Percentiles rank a stretch among this genome's conserved stretches.
Evolutionary conservation across 2,797 vertebrate species (phyloP).

Genomic region (Gymnodraco acuticeps): DNA sequence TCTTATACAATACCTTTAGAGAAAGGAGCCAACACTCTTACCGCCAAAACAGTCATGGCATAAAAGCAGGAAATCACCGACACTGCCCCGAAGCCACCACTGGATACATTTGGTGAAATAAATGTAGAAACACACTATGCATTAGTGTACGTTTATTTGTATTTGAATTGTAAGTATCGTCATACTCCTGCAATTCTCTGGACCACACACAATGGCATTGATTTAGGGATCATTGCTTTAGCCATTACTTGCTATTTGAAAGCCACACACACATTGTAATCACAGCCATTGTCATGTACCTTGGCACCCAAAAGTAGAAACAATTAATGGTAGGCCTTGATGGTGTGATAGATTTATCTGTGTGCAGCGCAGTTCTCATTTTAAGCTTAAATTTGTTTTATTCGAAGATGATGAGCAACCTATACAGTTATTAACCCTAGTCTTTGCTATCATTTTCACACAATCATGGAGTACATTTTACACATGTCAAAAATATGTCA

Average conservation of each 20-base stretch:
- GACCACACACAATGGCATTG: background rate
- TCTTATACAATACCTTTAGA: slow-evolving; percentile 4
- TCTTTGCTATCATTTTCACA: background rate
- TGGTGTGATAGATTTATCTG: background rate
- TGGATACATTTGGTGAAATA: background rate
- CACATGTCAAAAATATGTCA: background rate
- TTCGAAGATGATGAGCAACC: background rate
- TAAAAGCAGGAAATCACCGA: slow-evolving; percentile 2
- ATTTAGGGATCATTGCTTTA: slow-evolving; percentile 28
- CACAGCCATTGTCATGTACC: background rate
- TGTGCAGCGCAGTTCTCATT: background rate
- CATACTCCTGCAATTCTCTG: background rate
- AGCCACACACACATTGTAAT: background rate
- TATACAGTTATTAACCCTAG: background rate
- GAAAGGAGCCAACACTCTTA: background rate
- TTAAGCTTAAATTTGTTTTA: background rate
- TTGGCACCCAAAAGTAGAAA: slow-evolving; percentile 4
- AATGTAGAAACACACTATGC: background rate
- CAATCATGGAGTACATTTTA: background rate
- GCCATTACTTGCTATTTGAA: slow-evolving; percentile 10
- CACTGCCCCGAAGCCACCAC: background rate
- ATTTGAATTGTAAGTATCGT: background rate
- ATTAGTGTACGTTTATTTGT: background rate
- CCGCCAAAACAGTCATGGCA: background rate
- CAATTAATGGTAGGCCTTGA: background rate